Evolutionary conservation across 2,113 vertebrate genomes (phyloP).

Genomic region (Spea multiplicata): DNA sequence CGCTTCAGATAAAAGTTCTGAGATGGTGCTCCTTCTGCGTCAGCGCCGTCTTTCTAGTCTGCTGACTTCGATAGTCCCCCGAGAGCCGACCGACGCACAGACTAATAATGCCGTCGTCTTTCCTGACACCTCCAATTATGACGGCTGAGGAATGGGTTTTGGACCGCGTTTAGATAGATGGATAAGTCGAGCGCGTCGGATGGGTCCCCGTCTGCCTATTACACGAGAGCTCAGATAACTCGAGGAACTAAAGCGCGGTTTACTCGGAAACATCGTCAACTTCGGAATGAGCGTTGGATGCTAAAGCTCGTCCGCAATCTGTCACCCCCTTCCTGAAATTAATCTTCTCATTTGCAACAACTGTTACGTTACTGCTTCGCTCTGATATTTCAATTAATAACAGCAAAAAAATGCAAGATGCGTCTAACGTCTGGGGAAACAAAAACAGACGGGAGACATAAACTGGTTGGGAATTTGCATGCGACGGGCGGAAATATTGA

Average conservation of each 20-base stretch:
- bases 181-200: constrained; percentile 23
- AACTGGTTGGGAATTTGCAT: too few species aligned
- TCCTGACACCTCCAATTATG: constrained; percentile 41
- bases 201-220: constrained; percentile 31
- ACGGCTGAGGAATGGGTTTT: constrained; percentile 33
- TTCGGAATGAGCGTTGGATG: constrained; percentile 13
- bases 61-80: constrained; percentile 14
- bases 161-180: constrained; percentile 20
- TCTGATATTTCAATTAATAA: neutral
- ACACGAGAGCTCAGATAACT: constrained; percentile 2
- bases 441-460: neutral
- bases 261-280: constrained; percentile 23
- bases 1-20: neutral
- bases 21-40: neutral
- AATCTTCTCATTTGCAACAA: constrained; percentile 6
- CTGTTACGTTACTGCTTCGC: neutral
- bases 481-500: too few species aligned
- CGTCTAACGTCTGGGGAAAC: neutral
- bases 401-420: neutral
- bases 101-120: constrained; percentile 33
- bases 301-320: neutral
- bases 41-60: neutral
- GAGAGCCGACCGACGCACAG: constrained; percentile 24
- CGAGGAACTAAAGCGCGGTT: constrained; percentile 9
- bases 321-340: constrained; percentile 13